Conservation (phyloP, 1,140 invertebrate species). For the Leucophenga varia region DNA sequence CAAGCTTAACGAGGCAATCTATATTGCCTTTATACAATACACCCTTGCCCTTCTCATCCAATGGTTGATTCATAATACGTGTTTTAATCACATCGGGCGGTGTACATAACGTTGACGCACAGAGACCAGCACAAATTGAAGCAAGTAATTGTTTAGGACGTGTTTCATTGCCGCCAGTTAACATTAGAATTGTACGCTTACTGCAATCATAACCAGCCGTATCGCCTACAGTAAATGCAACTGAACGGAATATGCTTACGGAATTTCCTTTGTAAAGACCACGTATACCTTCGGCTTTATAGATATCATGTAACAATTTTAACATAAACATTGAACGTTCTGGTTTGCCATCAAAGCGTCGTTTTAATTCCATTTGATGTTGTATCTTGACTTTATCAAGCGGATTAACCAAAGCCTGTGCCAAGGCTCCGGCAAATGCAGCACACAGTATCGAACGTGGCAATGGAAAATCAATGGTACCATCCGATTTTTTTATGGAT, state of each 20-base stretch:
- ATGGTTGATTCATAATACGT: conserved; percentile 31
- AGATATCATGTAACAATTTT: conserved; percentile 13
- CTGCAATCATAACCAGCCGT: conserved; percentile 32
- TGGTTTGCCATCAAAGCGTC: conserved; percentile 4
- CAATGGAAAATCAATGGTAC: conserved; percentile 2
- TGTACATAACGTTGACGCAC: conserved; percentile 25
- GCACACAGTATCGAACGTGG: conserved; percentile 14
- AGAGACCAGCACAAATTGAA: conserved; percentile 25
- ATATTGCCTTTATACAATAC: conserved; percentile 19
- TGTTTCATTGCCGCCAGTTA: conserved; percentile 17
- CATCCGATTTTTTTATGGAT: not conserved
- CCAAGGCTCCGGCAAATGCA: conserved; percentile 22
- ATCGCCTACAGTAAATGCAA: conserved; percentile 15
- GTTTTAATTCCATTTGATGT: conserved; percentile 25
- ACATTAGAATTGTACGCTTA: conserved; percentile 18
- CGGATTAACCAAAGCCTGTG: conserved; percentile 27
- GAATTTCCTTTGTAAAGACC: conserved; percentile 20
- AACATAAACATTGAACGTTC: conserved; percentile 7
- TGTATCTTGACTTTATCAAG: conserved; percentile 33
- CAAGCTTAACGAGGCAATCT: conserved; percentile 15
- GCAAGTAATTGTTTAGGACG: conserved; percentile 9
- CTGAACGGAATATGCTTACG: conserved; percentile 6
- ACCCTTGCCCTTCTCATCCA: conserved; percentile 3
- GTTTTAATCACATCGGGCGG: conserved; percentile 34
- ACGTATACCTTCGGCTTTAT: conserved; percentile 7